phyloP scores from a whole-genome alignment of 1,140 invertebrate genomes.

The Prorops nasuta region DNA sequence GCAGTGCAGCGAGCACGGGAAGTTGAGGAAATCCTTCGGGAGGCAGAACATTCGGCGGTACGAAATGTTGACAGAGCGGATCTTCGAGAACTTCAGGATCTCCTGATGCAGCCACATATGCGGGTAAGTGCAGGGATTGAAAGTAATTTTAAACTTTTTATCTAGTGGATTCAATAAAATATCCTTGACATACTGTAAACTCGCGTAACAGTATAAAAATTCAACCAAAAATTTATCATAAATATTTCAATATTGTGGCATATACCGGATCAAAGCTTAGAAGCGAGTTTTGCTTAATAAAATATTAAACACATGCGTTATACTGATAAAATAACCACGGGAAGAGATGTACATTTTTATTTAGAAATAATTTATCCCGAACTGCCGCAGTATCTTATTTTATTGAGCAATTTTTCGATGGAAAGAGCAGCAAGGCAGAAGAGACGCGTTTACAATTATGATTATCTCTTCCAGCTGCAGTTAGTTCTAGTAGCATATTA shows the following conservation, averaged over 20 bases:
- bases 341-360: background rate
- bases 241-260: no score
- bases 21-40: conserved; percentile 67
- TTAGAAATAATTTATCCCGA: no score
- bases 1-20: conserved; percentile 75
- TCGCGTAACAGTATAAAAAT: no score
- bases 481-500: conserved; percentile 17
- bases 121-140: conserved; percentile 80
- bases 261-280: no score
- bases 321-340: background rate
- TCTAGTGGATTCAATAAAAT: no score
- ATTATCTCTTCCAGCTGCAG: background rate
- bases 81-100: conserved; percentile 75
- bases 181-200: no score
- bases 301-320: no score
- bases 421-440: background rate
- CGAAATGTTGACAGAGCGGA: conserved; percentile 57
- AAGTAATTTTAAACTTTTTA: no score
- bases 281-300: no score
- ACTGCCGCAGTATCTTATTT: no score
- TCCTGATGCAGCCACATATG: conserved; percentile 79
- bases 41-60: conserved; percentile 57
- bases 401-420: background rate
- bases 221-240: no score
- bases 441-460: background rate